These are phyloP conservation scores for Miniopterus natalensis DNA, from an alignment of 2,113 vertebrate genomes.

Conservation along the genomic window DNA sequence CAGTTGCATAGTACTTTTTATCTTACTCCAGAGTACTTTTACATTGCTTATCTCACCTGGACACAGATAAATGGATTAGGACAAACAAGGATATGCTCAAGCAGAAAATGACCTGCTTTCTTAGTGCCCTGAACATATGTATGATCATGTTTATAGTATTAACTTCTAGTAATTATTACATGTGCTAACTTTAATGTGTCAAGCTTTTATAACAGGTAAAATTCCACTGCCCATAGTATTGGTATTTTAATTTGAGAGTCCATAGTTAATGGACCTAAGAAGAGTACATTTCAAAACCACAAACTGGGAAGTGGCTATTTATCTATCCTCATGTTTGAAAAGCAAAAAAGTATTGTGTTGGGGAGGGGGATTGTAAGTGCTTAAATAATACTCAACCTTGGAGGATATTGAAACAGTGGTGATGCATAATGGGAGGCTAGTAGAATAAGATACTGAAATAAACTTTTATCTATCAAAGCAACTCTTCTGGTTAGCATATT, in stretches of 20 bases:
- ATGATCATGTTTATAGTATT: conserved; percentile 13
- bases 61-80: not conserved
- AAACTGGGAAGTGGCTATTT: not conserved
- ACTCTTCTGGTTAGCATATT: conserved; percentile 26
- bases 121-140: not conserved
- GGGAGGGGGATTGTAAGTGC: not conserved
- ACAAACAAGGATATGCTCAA: not conserved
- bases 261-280: conserved; percentile 9
- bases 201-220: conserved; percentile 46
- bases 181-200: not conserved
- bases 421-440: not conserved
- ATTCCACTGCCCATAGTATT: conserved; percentile 36
- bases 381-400: conserved; percentile 25
- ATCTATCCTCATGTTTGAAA: not conserved
- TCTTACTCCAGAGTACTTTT: not conserved
- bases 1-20: conserved; percentile 5
- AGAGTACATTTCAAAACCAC: not conserved
- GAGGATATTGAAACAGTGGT: not conserved
- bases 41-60: conserved; percentile 46
- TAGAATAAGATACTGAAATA: conserved; percentile 32
- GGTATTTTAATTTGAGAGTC: conserved; percentile 49
- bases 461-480: not conserved
- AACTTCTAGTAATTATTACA: conserved; percentile 43
- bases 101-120: conserved; percentile 11
- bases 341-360: not conserved